Evolutionary conservation across 2,888 invertebrate genomes (phyloP).

Genomic region (Ennomos erosarius): DNA sequence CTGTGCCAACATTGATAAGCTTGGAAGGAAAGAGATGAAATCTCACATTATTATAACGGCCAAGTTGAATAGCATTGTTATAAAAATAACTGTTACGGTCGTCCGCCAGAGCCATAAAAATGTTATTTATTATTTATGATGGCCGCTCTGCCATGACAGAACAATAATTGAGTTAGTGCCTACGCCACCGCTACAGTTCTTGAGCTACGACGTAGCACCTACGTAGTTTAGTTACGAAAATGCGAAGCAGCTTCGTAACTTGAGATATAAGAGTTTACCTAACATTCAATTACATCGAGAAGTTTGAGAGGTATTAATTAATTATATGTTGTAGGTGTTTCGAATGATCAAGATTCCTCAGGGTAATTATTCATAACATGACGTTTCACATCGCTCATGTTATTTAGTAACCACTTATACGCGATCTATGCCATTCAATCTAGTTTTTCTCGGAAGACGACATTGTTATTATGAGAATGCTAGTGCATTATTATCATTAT

Average conservation of each 20-base stretch:
- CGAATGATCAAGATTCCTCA: too few relatives aligned
- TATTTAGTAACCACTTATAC: too few relatives aligned
- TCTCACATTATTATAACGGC: constrained; percentile 19
- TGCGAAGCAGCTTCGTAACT: constrained; percentile 25
- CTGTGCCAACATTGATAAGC: constrained; percentile 2
- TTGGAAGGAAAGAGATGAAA: background rate
- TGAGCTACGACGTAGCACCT: constrained; percentile 11
- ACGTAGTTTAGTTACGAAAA: constrained; percentile 24
- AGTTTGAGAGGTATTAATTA: too few relatives aligned
- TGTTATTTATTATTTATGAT: constrained; percentile 31
- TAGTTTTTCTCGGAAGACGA: too few relatives aligned
- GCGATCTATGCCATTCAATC: too few relatives aligned
- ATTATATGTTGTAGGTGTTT: too few relatives aligned
- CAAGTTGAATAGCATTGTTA: constrained; percentile 19
- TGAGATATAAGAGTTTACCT: constrained; percentile 7
- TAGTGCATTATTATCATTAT: too few relatives aligned
- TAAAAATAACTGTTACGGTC: constrained; percentile 25
- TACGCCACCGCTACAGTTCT: constrained; percentile 12
- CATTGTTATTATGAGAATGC: too few relatives aligned
- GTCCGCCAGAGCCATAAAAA: constrained; percentile 30
- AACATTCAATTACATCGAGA: background rate
- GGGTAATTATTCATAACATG: too few relatives aligned
- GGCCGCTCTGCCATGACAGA: constrained; percentile 25
- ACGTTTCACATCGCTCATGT: too few relatives aligned
- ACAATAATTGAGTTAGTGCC: constrained; percentile 29